Conservation (phyloP, 1,140 invertebrate species). For the Muscidifurax raptorellus region DNA sequence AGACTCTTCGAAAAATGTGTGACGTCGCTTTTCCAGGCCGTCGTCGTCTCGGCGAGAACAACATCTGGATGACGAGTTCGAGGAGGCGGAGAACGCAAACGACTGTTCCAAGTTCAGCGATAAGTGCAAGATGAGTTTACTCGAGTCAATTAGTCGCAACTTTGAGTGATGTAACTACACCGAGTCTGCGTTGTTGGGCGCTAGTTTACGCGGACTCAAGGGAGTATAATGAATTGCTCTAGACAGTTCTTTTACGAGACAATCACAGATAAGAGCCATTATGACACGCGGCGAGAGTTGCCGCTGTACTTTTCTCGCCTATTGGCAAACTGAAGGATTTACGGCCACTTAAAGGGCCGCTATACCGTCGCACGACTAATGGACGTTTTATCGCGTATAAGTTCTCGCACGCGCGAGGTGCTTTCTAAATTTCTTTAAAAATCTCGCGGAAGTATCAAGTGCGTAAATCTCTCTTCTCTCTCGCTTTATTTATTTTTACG, state of each 20-base stretch:
- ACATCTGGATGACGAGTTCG: constrained; percentile 66
- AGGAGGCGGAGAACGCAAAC: constrained; percentile 68
- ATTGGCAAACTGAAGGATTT: constrained; percentile 37
- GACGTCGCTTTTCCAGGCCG: constrained; percentile 66
- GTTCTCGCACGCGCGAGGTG: not conserved
- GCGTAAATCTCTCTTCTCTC: constrained; percentile 22
- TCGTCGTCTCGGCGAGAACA: constrained; percentile 67
- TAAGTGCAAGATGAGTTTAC: constrained; percentile 70
- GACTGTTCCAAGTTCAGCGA: constrained; percentile 67
- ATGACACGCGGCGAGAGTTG: not conserved
- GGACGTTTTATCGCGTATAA: constrained; percentile 34
- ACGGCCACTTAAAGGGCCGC: constrained; percentile 1
- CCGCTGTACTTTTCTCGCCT: constrained; percentile 27
- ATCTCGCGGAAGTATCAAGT: not conserved
- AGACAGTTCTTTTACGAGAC: not conserved
- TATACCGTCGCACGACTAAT: constrained; percentile 29
- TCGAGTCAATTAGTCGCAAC: constrained; percentile 65
- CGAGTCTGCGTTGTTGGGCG: not conserved
- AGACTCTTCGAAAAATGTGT: not conserved
- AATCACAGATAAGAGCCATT: constrained; percentile 19
- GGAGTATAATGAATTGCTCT: too few relatives aligned
- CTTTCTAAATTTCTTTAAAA: constrained; percentile 26
- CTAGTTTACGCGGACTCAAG: not conserved
- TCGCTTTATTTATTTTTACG: not conserved
- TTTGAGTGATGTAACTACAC: not conserved